A percentile compares a stretch with the other conserved stretches of the same genome.
Conservation (phyloP, 2,888 invertebrate genomes). For the Mechanitis mazaeus region DNA sequence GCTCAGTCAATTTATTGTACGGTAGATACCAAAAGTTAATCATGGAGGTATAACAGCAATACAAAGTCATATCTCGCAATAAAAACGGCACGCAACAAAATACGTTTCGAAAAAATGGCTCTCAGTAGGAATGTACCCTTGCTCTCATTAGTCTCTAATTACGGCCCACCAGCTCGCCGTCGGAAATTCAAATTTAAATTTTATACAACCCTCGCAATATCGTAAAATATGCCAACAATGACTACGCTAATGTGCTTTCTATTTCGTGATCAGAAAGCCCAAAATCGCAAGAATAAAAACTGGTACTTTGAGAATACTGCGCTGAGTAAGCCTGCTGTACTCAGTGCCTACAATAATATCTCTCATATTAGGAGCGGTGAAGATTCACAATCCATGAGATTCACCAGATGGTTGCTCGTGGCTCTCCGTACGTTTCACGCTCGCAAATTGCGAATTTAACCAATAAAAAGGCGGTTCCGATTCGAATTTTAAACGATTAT, state of each 20-base stretch:
- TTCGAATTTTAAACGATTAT: conserved; percentile 74
- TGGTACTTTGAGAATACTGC: conserved; percentile 13
- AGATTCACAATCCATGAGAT: conserved; percentile 23
- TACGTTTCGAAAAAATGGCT: conserved; percentile 46
- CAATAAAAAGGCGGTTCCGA: conserved; percentile 66
- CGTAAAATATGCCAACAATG: conserved; percentile 30
- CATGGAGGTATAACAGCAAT: conserved; percentile 24
- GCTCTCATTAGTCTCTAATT: conserved; percentile 73
- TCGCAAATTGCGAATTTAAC: conserved; percentile 66
- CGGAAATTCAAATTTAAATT: conserved; percentile 71
- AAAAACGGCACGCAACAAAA: conserved; percentile 51
- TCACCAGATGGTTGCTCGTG: conserved; percentile 28
- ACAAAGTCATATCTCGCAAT: conserved; percentile 39
- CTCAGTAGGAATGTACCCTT: conserved; percentile 47
- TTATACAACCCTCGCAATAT: conserved; percentile 32
- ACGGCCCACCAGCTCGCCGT: conserved; percentile 48
- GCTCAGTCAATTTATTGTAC: conserved; percentile 9
- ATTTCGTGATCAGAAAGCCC: conserved; percentile 28
- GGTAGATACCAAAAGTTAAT: conserved; percentile 24
- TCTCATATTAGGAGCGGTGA: conserved; percentile 25
- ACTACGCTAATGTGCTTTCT: conserved; percentile 33
- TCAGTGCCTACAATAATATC: conserved; percentile 26
- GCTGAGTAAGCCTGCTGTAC: conserved; percentile 26
- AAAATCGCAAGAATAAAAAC: conserved; percentile 26
- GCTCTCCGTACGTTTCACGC: conserved; percentile 45